A percentile compares a stretch with the other conserved stretches of the same genome.
Conservation (phyloP, 2,888 invertebrate species). For the Synergus japonicus region DNA sequence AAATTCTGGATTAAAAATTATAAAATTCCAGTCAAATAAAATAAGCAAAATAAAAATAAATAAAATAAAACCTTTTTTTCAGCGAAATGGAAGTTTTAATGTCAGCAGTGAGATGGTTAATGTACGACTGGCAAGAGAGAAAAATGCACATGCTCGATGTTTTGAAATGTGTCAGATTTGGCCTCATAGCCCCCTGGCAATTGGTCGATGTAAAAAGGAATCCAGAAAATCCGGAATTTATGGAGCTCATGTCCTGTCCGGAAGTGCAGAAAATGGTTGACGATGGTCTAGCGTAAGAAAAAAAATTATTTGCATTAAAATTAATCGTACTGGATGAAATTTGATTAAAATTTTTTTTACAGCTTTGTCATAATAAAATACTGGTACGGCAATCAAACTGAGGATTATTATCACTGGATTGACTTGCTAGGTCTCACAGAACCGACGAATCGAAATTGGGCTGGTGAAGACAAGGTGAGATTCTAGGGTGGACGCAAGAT, state of each 20-base stretch:
- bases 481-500: too few species aligned
- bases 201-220: conserved; percentile 88
- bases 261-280: conserved; percentile 88
- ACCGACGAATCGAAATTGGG: conserved; percentile 88
- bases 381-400: conserved; percentile 86
- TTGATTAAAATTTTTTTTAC: conserved; percentile 52
- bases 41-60: neutral
- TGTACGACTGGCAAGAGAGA: conserved; percentile 84
- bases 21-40: neutral
- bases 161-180: conserved; percentile 86
- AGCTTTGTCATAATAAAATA: conserved; percentile 89
- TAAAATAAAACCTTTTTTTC: conserved; percentile 43
- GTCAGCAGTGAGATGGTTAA: conserved; percentile 89
- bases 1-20: conserved; percentile 55
- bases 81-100: conserved; percentile 88
- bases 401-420: conserved; percentile 86
- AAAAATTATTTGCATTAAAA: conserved; percentile 31
- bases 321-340: neutral
- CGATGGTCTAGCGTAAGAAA: conserved; percentile 87
- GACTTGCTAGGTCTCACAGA: conserved; percentile 83
- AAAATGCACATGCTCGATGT: conserved; percentile 81
- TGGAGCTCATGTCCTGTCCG: conserved; percentile 83
- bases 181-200: conserved; percentile 89
- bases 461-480: conserved; percentile 79
- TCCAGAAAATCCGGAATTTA: conserved; percentile 85